A percentile compares a stretch with the other conserved stretches of the same genome.
phyloP scores from a whole-genome alignment of 2,888 invertebrate species.

The Luperina testacea region DNA sequence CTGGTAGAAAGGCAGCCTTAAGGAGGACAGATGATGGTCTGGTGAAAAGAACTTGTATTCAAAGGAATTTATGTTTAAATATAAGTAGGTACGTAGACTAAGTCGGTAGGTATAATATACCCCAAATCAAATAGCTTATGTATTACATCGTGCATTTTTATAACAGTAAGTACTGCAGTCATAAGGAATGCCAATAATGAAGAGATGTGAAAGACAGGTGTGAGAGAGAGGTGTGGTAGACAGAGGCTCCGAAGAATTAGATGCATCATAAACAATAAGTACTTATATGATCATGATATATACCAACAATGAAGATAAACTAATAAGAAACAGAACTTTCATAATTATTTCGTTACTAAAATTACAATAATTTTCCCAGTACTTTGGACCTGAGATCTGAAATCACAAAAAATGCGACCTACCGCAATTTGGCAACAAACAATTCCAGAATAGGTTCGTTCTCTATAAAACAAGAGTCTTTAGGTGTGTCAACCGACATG shows the following conservation, averaged over 20 bases:
- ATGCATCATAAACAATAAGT: no score
- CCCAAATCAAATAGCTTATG: neutral
- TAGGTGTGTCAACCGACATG: neutral
- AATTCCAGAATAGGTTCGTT: slow-evolving; percentile 25
- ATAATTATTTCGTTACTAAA: neutral
- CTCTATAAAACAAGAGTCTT: neutral
- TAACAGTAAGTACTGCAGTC: neutral
- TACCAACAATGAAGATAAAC: neutral
- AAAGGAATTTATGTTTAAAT: neutral
- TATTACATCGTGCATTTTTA: neutral
- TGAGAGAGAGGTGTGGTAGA: neutral
- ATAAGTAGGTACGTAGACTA: neutral
- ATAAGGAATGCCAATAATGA: neutral
- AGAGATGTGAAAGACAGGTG: no score
- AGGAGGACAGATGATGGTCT: slow-evolving; percentile 4
- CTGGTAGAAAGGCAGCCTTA: no score
- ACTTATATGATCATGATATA: no score
- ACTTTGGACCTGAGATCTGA: neutral
- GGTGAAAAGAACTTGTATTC: neutral
- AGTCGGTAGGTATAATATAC: neutral
- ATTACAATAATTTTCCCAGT: neutral
- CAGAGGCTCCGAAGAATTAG: neutral
- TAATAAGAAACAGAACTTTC: neutral
- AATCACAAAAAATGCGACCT: neutral
- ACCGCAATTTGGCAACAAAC: neutral